These are phyloP conservation scores for Micropterix aruncella DNA, from an alignment of 2,888 invertebrate species.

Conservation along the genomic window DNA sequence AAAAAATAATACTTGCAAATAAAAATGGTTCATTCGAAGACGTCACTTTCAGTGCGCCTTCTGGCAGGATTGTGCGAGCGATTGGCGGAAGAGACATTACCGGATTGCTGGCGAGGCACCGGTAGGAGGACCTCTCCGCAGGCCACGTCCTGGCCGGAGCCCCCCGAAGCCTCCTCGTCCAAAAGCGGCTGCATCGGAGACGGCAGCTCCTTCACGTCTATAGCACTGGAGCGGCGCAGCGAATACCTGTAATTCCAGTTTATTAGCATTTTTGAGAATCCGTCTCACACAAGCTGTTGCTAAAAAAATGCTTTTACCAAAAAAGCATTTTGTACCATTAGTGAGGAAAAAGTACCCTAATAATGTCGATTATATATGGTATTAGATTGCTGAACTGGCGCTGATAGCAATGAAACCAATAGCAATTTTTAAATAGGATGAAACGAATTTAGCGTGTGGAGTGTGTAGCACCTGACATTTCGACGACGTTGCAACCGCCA, in stretches of 20 bases:
- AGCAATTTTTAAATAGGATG: no score
- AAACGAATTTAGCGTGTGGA: no score
- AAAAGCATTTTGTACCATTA: no score
- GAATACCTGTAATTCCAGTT: conserved; percentile 30
- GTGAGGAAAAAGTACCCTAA: no score
- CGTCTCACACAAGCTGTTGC: no score
- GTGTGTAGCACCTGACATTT: no score
- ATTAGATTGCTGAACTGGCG: no score
- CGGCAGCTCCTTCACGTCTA: conserved; percentile 41
- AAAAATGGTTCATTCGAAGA: neutral
- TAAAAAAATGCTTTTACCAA: no score
- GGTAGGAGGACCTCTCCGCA: conserved; percentile 20
- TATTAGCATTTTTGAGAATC: no score
- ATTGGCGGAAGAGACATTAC: conserved; percentile 14
- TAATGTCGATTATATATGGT: no score
- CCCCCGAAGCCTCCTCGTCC: conserved; percentile 27
- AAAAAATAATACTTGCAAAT: neutral
- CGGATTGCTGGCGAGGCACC: conserved; percentile 34
- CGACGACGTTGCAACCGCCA: no score
- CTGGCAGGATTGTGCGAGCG: neutral
- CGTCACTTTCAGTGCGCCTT: neutral
- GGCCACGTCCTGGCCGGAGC: conserved; percentile 17
- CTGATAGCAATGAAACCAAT: no score
- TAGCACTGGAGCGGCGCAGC: conserved; percentile 42
- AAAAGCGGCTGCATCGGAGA: conserved; percentile 30